Percentiles rank a stretch among this genome's conserved stretches.
These are phyloP conservation scores for Calycopis cecrops DNA, from an alignment of 1,140 invertebrate species.

Conservation along the genomic window DNA sequence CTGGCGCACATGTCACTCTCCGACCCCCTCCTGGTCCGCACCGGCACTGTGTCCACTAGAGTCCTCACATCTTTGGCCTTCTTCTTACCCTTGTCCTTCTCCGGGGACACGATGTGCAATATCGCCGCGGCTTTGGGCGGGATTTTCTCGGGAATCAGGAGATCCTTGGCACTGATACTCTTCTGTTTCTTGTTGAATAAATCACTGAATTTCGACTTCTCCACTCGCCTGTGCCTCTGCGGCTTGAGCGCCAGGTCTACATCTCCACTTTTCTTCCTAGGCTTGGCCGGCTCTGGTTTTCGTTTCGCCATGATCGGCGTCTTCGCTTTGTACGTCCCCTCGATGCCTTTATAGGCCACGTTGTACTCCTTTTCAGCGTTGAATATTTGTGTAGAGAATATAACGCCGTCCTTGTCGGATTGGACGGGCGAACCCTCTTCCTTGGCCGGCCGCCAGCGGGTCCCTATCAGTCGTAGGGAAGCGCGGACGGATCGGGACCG, in stretches of 20 bases:
- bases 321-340: constrained; percentile 71
- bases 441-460: constrained; percentile 69
- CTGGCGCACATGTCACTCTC: constrained; percentile 52
- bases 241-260: constrained; percentile 62
- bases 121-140: constrained; percentile 77
- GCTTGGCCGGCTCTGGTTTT: constrained; percentile 47
- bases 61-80: too few relatives aligned
- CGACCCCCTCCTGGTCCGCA: constrained; percentile 48
- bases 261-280: constrained; percentile 56
- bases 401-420: constrained; percentile 32
- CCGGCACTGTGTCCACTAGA: constrained; percentile 32
- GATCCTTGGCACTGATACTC: constrained; percentile 52
- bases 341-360: constrained; percentile 58
- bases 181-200: constrained; percentile 66
- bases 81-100: constrained; percentile 44
- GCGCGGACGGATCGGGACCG: constrained; percentile 83
- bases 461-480: constrained; percentile 80
- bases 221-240: constrained; percentile 53
- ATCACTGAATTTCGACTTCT: constrained; percentile 67
- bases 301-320: constrained; percentile 69
- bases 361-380: constrained; percentile 57
- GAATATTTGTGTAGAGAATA: constrained; percentile 61
- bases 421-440: constrained; percentile 45
- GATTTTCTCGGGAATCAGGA: constrained; percentile 66
- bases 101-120: constrained; percentile 72